Base-by-base conservation (phyloP, 2,888 invertebrate genomes). In the Drosophila rellima region DNA sequence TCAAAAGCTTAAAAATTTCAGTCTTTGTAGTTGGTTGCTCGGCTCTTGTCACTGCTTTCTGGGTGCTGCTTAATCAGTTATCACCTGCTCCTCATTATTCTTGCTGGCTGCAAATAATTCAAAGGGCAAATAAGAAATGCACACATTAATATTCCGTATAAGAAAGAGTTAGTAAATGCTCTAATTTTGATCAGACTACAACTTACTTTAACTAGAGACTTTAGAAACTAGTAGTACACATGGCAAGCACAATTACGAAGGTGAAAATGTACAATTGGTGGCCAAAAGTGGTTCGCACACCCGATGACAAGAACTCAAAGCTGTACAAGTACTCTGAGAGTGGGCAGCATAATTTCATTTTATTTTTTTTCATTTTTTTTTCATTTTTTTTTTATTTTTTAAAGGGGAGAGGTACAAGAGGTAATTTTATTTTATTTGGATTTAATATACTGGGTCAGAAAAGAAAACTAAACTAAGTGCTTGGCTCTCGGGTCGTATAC, bases 1-100 rank as follows among this genome's bases (percentile, higher is more conserved):
- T 92, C 90, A 92, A 92, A 92, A 92, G 92, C 92, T 92, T 92
- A 92, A 92, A 91, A 92, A 90, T 91, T 92, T 92, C 92, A 92
- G 92, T 92, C 92, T 92, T 92, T 92, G 90, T 92, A 90, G 87
- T 83, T 84, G 78, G 73, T 82, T 83, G 87, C 74, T 77, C 74
- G 75, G 73, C 74, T 71, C 60, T 70, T 80, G 76, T 79, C 77
- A 73, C 74, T 80, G 74, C 78, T 78, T 47, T 75, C 77, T 77
- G 73, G 77, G 67, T 77, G 73, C 74, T 83, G 56, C 45, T 63
- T 37, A 54, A 37, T 47, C 56, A 62, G 55, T 62, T 47, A 45
- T 62, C 62, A 54, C 62, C 54, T 63, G 59, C 29, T 72, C 33
- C 11, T 35, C 44, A 15, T 37, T 67, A 11, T 37, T 40, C 51